These are phyloP conservation scores for Dasysyrphus tricinctus DNA, from an alignment of 2,888 invertebrate genomes.

Conservation along the genomic window DNA sequence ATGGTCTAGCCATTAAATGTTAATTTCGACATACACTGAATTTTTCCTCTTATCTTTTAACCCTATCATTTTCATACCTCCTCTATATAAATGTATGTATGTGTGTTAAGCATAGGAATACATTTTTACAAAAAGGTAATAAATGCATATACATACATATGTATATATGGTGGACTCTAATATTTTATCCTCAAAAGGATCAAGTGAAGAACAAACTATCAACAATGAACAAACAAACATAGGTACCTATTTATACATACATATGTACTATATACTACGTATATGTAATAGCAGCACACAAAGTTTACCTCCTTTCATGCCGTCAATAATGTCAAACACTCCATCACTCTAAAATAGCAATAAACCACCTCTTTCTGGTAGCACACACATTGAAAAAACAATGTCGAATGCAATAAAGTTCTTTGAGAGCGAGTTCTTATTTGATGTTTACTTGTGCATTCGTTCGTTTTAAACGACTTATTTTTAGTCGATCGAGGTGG, in stretches of 20 bases:
- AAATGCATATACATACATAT: neutral
- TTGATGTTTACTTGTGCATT: conserved; percentile 38
- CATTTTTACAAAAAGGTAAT: neutral
- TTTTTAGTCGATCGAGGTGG: conserved; percentile 10
- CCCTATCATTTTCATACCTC: too few species aligned
- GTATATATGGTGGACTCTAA: neutral
- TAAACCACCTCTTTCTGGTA: conserved; percentile 29
- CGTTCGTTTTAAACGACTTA: conserved; percentile 38
- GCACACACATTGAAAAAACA: conserved; percentile 17
- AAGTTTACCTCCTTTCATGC: conserved; percentile 1
- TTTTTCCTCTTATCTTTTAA: too few species aligned
- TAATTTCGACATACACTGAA: too few species aligned
- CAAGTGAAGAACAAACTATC: conserved; percentile 30
- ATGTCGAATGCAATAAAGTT: conserved; percentile 49
- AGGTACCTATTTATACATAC: neutral
- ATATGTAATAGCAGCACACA: neutral
- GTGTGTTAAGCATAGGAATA: neutral
- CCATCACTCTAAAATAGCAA: conserved; percentile 38
- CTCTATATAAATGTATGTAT: too few species aligned
- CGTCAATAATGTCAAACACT: conserved; percentile 42
- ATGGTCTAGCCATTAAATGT: too few species aligned
- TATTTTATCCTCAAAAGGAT: conserved; percentile 15
- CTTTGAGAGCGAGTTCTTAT: conserved; percentile 22
- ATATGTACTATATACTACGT: too few species aligned
- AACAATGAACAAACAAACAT: conserved; percentile 25